Base-by-base conservation (phyloP, 2,113 vertebrate genomes). In the Pungitius pungitius region DNA sequence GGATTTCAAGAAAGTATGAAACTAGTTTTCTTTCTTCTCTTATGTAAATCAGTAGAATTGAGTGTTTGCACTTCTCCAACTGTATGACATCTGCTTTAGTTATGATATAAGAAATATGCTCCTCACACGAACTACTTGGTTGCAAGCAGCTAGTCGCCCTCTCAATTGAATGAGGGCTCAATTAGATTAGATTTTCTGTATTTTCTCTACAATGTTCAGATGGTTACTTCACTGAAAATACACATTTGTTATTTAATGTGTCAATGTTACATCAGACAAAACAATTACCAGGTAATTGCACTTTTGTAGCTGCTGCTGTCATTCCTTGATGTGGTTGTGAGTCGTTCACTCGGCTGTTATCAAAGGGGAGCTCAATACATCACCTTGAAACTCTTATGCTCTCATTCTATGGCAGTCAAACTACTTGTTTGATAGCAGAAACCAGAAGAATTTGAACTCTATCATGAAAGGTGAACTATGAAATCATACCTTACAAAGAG, bases 401-500 rank as follows among this genome's bases (percentile, higher is more conserved):
- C 24, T 57, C 42, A 45, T 18, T 73, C 56, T 74, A 66, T 77
- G 58, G 73, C 61, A 60, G 45, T 73, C 27, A 66, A 88, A 84
- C 51, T 79, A 63, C 88, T 87, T 82, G 62, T 64, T 71, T 71
- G 62, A 73, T 57, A 35, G n/a, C 47, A 1, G 13, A 75, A 82
- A 69, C 24, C 51, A 63, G 35, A 45, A 78, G 80, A 84, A 74
- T 30, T 18, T 40, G 12, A 69, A 78, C 79, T 75, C 84, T 62
- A 81, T 82, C 69, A 77, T 78, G 67, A 89, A 17, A 87, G 79
- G 85, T 85, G 74, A 89, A 33, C 76, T 80, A 87, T 90, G 84
- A 85, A 83, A 90, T 72, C 72, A n/a, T 73, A 67, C 33, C 62
- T 65, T 47, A 42, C 61, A 84, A 75, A 56, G 80, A n/a, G n/a